These are phyloP conservation scores for Homarus americanus DNA, from an alignment of 1,140 invertebrate genomes.

Conservation along the genomic window DNA sequence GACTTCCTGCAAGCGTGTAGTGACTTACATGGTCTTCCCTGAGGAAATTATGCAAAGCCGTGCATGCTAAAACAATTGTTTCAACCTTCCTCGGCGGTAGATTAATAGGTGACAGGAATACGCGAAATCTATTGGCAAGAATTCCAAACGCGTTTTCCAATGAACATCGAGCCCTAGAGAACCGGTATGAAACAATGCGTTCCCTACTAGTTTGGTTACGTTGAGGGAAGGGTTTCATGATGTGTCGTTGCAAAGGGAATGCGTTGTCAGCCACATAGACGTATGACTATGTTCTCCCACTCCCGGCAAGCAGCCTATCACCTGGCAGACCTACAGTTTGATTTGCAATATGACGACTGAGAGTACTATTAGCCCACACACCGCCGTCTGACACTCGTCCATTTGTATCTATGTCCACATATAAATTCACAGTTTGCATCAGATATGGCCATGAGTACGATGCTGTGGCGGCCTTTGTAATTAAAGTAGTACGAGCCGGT, in stretches of 20 bases:
- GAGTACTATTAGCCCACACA: slow-evolving; percentile 20
- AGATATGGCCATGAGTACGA: slow-evolving; percentile 24
- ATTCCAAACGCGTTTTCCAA: slow-evolving; percentile 1
- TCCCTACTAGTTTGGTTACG: not conserved
- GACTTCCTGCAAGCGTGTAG: not conserved
- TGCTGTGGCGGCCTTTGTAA: slow-evolving; percentile 41
- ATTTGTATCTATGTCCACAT: slow-evolving; percentile 40
- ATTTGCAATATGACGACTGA: slow-evolving; percentile 24
- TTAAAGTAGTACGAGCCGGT: slow-evolving; percentile 24
- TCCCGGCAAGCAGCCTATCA: not conserved
- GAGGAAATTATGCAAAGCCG: not conserved
- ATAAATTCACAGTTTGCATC: slow-evolving; percentile 29
- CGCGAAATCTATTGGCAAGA: not conserved
- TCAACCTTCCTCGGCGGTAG: not conserved
- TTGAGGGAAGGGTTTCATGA: not conserved
- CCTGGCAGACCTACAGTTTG: slow-evolving; percentile 26
- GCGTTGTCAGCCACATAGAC: slow-evolving; percentile 49
- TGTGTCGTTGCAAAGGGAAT: too few species aligned
- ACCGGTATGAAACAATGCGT: not conserved
- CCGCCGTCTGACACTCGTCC: slow-evolving; percentile 36
- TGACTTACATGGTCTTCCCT: not conserved
- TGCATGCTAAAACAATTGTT: slow-evolving; percentile 7
- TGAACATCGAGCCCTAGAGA: not conserved
- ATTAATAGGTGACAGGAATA: not conserved
- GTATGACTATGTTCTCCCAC: not conserved